Evolutionary conservation across 2,797 vertebrate species (phyloP).

Genomic region (Enteromius viviparus): DNA sequence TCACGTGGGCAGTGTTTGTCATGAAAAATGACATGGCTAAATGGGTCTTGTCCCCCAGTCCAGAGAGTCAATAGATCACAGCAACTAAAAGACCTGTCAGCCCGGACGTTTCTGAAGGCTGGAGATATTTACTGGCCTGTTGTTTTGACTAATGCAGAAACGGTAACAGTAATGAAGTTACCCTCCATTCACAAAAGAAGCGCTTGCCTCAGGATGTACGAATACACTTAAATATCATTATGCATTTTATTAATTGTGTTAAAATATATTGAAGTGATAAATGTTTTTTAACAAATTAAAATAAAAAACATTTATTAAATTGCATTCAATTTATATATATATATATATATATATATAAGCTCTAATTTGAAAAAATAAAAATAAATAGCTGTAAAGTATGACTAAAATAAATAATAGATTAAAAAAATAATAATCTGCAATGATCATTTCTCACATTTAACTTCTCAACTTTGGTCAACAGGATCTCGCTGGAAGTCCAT

Average conservation of each 20-base stretch:
- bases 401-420: neutral
- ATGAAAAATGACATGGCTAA: slow-evolving; percentile 83
- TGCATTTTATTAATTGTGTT: neutral
- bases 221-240: neutral
- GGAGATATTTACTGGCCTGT: slow-evolving; percentile 70
- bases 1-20: slow-evolving; percentile 78
- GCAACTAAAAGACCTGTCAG: slow-evolving; percentile 78
- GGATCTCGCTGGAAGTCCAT: slow-evolving; percentile 99
- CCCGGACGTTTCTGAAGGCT: slow-evolving; percentile 65
- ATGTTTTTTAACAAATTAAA: neutral
- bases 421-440: neutral
- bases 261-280: neutral
- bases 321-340: too few species aligned
- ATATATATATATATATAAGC: too few species aligned
- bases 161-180: slow-evolving; percentile 17
- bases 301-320: too few species aligned
- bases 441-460: neutral
- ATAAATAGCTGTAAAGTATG: neutral
- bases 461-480: slow-evolving; percentile 58
- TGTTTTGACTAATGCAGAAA: slow-evolving; percentile 59
- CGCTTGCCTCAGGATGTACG: neutral
- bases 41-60: slow-evolving; percentile 78
- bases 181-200: slow-evolving; percentile 8
- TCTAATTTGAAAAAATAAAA: neutral
- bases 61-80: slow-evolving; percentile 79